Evolutionary conservation across 2,113 vertebrate species (phyloP).

Genomic region (Chitala chitala): DNA sequence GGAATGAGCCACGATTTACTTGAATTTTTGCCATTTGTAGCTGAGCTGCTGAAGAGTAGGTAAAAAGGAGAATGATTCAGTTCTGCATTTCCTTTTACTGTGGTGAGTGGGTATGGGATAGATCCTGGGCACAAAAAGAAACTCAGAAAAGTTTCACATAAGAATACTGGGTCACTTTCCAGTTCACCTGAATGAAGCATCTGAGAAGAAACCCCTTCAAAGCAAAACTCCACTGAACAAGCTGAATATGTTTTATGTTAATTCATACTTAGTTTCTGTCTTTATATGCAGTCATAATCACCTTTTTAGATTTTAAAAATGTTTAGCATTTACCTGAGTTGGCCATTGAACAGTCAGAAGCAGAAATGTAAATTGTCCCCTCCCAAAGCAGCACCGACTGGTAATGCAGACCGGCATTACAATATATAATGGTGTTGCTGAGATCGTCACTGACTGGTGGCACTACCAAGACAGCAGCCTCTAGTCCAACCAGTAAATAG

Average conservation of each 20-base stretch:
- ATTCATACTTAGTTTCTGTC: not conserved
- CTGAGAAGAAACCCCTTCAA: not conserved
- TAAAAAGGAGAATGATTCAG: not conserved
- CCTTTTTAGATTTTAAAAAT: too few relatives aligned
- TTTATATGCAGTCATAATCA: not conserved
- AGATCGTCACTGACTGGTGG: too few relatives aligned
- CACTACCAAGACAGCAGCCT: too few relatives aligned
- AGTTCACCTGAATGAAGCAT: not conserved
- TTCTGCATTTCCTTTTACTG: not conserved
- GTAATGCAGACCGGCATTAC: too few relatives aligned
- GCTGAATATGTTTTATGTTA: not conserved
- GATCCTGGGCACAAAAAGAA: not conserved
- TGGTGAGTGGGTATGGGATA: too few relatives aligned
- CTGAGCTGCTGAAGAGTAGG: not conserved
- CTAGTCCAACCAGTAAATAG: too few relatives aligned
- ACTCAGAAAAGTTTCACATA: too few relatives aligned
- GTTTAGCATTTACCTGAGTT: not conserved
- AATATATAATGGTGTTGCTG: too few relatives aligned
- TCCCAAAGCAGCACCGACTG: too few relatives aligned
- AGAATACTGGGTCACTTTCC: too few relatives aligned
- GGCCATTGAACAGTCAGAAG: not conserved
- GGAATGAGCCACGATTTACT: slow-evolving; percentile 23
- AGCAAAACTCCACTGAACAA: not conserved
- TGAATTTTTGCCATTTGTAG: not conserved
- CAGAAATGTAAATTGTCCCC: too few relatives aligned